phyloP scores from a whole-genome alignment of 1,140 invertebrate genomes.

The Aradophagus sp. region DNA sequence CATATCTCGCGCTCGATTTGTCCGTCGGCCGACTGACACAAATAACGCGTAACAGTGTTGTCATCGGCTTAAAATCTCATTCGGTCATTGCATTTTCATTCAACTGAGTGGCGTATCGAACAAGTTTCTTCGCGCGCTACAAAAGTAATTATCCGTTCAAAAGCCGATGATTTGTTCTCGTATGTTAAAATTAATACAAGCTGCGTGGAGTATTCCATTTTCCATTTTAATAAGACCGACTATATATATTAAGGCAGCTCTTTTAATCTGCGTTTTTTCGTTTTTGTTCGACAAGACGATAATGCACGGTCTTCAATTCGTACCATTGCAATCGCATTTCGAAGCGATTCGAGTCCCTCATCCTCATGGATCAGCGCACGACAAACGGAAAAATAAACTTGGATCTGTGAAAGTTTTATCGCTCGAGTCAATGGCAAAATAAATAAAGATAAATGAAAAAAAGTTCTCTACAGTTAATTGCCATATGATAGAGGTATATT shows the following conservation, averaged over 20 bases:
- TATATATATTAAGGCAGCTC: conserved; percentile 20
- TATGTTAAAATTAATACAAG: conserved; percentile 25
- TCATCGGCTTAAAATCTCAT: conserved; percentile 26
- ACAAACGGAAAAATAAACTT: conserved; percentile 7
- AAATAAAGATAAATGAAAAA: conserved; percentile 12
- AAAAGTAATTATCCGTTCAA: conserved; percentile 30
- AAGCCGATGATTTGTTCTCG: conserved; percentile 36
- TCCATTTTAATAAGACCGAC: conserved; percentile 31
- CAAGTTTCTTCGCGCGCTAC: conserved; percentile 7
- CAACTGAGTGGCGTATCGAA: conserved; percentile 26
- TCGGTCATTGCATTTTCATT: conserved; percentile 5
- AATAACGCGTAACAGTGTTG: conserved; percentile 14
- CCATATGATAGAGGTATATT: no score
- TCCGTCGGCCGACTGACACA: conserved; percentile 17
- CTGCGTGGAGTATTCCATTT: conserved; percentile 23
- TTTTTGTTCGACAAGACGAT: conserved; percentile 34
- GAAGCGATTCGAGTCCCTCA: conserved; percentile 25
- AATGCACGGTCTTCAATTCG: conserved; percentile 28
- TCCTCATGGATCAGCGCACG: conserved; percentile 2
- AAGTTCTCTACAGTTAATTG: no score
- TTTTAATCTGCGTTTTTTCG: conserved; percentile 25
- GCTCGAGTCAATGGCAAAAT: conserved; percentile 1
- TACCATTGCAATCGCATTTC: conserved; percentile 25
- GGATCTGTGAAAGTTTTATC: neutral
- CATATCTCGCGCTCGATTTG: conserved; percentile 39